Evolutionary conservation across 2,113 vertebrate species (phyloP), one percentile per base, ranked within the genome.

Genomic region (Eretmochelys imbricata): DNA sequence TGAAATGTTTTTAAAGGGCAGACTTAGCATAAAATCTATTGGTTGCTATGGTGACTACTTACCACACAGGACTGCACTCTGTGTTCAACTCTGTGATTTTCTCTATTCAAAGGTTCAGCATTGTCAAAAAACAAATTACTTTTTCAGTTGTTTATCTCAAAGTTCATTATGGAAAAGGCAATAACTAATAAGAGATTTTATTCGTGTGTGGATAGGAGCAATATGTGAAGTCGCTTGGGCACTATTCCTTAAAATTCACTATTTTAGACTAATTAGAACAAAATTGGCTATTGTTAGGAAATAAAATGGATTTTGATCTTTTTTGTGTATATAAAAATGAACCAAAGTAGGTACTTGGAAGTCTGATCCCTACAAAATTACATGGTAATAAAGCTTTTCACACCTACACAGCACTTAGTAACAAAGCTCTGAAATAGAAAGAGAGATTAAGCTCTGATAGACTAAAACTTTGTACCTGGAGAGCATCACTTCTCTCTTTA

Each of bases 1-100:
- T 98, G 98, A 98, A 98, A 98, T 99, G 98, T 98, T 99, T 99
- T 98, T 98, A 98, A 99, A 98, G 98, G 98, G 98, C 98, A 98
- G 98, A 98, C 98, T 98, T 99, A 98, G 98, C 98, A 98, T 98
- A 98, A 98, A 98, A 98, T 98, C 98, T 98, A 98, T 98, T 98
- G 98, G 98, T 99, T 99, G 98, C 98, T 97, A 98, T 99, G 98
- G 98, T 98, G 98, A 99, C 98, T 98, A 98, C 98, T 98, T 98
- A 98, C 98, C 98, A 98, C 98, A 98, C 98, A 98, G 98, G 98
- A 98, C 98, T 98, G 98, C 94, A 96, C 97, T 98, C 98, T 96
- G 97, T 98, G 98, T 98, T 98, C 96, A 55, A 98, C 98, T 98
- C 98, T 97, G 98, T 98, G 98, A 98, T 98, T 98, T 98, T 98